Evolutionary conservation across 2,888 invertebrate genomes (phyloP), one percentile per base, ranked within the genome.

Genomic region (Drosophila paranaensis): DNA sequence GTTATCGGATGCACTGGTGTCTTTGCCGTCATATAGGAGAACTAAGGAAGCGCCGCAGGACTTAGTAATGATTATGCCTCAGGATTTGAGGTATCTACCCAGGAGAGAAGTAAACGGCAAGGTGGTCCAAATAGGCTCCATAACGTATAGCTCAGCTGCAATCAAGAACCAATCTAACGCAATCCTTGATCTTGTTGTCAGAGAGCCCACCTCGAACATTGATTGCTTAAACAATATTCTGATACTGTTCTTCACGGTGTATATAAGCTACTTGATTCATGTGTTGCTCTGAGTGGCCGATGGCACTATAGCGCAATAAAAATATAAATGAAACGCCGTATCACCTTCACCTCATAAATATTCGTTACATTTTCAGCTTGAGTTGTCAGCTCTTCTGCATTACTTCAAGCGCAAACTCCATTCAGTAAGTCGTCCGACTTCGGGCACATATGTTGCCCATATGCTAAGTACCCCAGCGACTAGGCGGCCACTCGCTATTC

Each of bases 381-480:
- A 60, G 66, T 56, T 77, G 72, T 61, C 74, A 48, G 64, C 25
- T 35, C 30, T 68, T 72, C 42, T 58, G 30, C 68, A 50, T 53
- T 35, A 54, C 69, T 66, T 62, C 16, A 39, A 27, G 53, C 58
- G 71, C 54, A 42, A 63, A 40, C 64, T 60, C 42, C 42, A 61
- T 60, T 71, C 71, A 25, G 27, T 9, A 40, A 55, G 62, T 33
- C 30, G 33, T 46, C 54, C 57, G 69, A 64, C 42, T 54, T 68
- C 68, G 57, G 35, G 40, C 51, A 66, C 82, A 81, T 83, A 62
- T 83, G 87, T 71, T 74, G 45, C 63, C 62, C 20, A 35, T 1
- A 13, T 39, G 82, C 71, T 89, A 84, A 89, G 70, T 74, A 81
- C 77, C 70, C 48, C 33, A 14, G 25, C 37, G 54, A 60, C 50